A percentile compares a stretch with the other conserved stretches of the same genome.
phyloP scores from a whole-genome alignment of 2,888 invertebrate species.

The Andricus curvator region DNA sequence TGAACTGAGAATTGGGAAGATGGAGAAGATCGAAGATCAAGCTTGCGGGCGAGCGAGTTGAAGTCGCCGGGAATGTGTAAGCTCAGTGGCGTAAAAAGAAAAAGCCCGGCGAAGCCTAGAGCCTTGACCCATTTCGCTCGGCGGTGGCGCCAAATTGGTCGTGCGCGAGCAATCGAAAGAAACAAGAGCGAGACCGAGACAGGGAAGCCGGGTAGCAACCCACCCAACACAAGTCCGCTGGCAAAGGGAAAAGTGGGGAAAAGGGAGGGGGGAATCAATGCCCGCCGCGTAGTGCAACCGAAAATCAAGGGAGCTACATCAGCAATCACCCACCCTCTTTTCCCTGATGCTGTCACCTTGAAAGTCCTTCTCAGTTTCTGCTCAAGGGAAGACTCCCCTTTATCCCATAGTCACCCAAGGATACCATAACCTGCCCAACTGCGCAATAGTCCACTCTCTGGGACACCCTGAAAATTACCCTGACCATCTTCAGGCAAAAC shows the following conservation, averaged over 20 bases:
- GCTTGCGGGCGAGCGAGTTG: neutral
- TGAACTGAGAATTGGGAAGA: neutral
- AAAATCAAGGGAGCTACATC: conserved; percentile 62
- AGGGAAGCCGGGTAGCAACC: conserved; percentile 47
- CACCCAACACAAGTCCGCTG: neutral
- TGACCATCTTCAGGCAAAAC: neutral
- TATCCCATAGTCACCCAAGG: conserved; percentile 52
- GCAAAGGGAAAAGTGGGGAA: conserved; percentile 42
- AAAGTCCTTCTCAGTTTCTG: conserved; percentile 40
- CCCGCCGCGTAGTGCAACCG: conserved; percentile 62
- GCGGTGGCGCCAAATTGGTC: conserved; percentile 72
- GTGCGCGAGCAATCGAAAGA: conserved; percentile 54
- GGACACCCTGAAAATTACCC: conserved; percentile 32
- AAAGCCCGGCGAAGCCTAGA: conserved; percentile 52
- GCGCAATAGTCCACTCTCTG: conserved; percentile 71
- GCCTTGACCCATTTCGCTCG: conserved; percentile 75
- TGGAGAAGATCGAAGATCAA: neutral
- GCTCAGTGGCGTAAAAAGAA: neutral
- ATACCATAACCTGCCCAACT: conserved; percentile 75
- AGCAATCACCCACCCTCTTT: conserved; percentile 53
- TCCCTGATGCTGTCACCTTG: conserved; percentile 39
- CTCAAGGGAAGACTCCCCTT: conserved; percentile 47
- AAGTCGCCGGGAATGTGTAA: conserved; percentile 2
- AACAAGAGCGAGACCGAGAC: conserved; percentile 56
- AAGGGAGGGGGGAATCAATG: conserved; percentile 69